A percentile compares a stretch with the other conserved stretches of the same genome.
Conservation (phyloP, 2,888 invertebrate genomes). For the Leptinotarsa tumamoca region DNA sequence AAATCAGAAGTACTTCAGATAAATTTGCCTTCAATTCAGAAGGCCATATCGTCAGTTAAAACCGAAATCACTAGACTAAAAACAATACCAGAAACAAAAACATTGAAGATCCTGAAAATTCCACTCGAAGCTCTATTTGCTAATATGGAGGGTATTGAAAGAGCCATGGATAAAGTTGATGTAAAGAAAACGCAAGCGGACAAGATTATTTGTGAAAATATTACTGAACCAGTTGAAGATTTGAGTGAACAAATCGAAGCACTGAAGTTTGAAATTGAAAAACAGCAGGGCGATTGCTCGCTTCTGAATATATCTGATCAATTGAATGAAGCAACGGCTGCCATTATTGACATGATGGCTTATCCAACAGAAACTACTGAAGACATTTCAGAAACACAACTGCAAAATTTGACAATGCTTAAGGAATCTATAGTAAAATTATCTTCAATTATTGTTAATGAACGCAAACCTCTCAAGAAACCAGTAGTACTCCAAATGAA, state of each 20-base stretch:
- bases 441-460: background rate
- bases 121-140: slow-evolving; percentile 31
- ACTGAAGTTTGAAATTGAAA: background rate
- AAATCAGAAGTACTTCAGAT: slow-evolving; percentile 29
- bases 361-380: background rate
- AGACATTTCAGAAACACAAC: background rate
- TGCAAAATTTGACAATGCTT: background rate
- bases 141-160: slow-evolving; percentile 17
- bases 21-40: slow-evolving; percentile 24
- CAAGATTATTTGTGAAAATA: background rate
- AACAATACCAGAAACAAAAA: slow-evolving; percentile 20
- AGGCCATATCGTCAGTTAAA: slow-evolving; percentile 25
- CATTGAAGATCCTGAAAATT: slow-evolving; percentile 27
- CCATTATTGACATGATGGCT: background rate
- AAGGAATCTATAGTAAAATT: background rate
- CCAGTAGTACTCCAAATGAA: slow-evolving; percentile 33
- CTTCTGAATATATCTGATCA: background rate
- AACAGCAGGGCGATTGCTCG: background rate
- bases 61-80: slow-evolving; percentile 32
- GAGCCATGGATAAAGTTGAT: background rate
- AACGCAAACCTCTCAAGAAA: slow-evolving; percentile 32
- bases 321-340: background rate
- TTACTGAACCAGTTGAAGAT: background rate
- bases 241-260: background rate
- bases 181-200: background rate